These are phyloP conservation scores for Dasyprocta punctata DNA, from an alignment of 2,113 vertebrate species.

Conservation along the genomic window DNA sequence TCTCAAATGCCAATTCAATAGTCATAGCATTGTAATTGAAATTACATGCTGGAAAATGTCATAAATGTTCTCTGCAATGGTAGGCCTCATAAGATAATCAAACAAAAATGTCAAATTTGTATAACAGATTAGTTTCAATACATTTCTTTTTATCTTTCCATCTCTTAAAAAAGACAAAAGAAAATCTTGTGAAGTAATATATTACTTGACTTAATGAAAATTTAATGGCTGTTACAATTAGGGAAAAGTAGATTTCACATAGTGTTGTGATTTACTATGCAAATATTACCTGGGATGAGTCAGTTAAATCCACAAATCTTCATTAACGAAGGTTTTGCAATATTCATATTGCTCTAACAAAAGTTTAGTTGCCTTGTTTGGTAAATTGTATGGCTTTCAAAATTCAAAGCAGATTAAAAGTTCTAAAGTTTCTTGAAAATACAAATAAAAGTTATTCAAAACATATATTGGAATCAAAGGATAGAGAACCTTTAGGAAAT, in stretches of 20 bases:
- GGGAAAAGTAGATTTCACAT: neutral
- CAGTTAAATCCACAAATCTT: slow-evolving; percentile 51
- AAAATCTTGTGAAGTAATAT: neutral
- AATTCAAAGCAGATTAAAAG: neutral
- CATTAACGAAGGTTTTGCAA: slow-evolving; percentile 1
- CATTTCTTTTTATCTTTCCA: slow-evolving; percentile 46
- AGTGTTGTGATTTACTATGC: slow-evolving; percentile 9
- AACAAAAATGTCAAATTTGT: slow-evolving; percentile 31
- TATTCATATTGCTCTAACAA: neutral
- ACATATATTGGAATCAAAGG: neutral
- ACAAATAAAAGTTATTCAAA: slow-evolving; percentile 14
- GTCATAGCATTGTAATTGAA: slow-evolving; percentile 47
- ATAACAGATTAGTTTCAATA: slow-evolving; percentile 11
- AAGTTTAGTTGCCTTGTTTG: neutral
- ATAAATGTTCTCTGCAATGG: neutral
- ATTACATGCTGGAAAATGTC: slow-evolving; percentile 36
- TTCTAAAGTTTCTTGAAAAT: neutral
- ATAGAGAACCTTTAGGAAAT: neutral
- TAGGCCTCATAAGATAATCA: neutral
- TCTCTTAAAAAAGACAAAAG: neutral
- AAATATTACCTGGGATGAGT: slow-evolving; percentile 24
- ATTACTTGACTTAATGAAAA: slow-evolving; percentile 21
- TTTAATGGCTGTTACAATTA: neutral
- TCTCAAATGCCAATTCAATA: slow-evolving; percentile 51
- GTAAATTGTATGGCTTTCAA: neutral